These are phyloP conservation scores for Chondrosia reniformis DNA, from an alignment of 37 sponge, comb jelly and placozoan genomes.

Conservation along the genomic window DNA sequence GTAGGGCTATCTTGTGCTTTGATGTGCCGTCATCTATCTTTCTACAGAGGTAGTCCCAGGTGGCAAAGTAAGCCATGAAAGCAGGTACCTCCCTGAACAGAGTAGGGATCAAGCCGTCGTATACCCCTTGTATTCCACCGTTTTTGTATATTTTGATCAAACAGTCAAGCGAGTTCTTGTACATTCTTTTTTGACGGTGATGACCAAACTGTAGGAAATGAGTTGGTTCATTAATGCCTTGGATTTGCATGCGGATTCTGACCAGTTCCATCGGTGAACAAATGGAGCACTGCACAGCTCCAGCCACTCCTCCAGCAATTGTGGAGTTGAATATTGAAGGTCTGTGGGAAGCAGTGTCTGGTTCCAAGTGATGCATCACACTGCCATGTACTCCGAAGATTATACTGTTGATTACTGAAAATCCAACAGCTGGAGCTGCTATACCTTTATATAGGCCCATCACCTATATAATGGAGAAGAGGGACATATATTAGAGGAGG, in stretches of 20 bases:
- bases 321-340: neutral
- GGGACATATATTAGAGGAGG: neutral
- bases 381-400: slow-evolving; percentile 81
- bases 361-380: slow-evolving; percentile 41
- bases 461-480: slow-evolving; percentile 43
- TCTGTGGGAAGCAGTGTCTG: neutral
- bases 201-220: neutral
- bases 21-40: neutral
- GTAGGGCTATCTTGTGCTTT: slow-evolving; percentile 12
- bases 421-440: slow-evolving; percentile 69
- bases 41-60: slow-evolving; percentile 60
- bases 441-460: slow-evolving; percentile 90
- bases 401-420: slow-evolving; percentile 77
- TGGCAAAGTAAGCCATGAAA: slow-evolving; percentile 59
- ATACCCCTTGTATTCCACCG: slow-evolving; percentile 36
- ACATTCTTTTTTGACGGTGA: neutral
- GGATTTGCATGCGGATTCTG: slow-evolving; percentile 56
- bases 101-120: slow-evolving; percentile 40
- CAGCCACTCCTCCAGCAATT: slow-evolving; percentile 65
- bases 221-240: slow-evolving; percentile 31
- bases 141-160: slow-evolving; percentile 27
- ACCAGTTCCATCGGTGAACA: slow-evolving; percentile 55
- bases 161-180: slow-evolving; percentile 32
- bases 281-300: slow-evolving; percentile 40
- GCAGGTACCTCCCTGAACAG: slow-evolving; percentile 49